Evolutionary conservation across 2,797 vertebrate species (phyloP).

Genomic region (Mus minutoides): DNA sequence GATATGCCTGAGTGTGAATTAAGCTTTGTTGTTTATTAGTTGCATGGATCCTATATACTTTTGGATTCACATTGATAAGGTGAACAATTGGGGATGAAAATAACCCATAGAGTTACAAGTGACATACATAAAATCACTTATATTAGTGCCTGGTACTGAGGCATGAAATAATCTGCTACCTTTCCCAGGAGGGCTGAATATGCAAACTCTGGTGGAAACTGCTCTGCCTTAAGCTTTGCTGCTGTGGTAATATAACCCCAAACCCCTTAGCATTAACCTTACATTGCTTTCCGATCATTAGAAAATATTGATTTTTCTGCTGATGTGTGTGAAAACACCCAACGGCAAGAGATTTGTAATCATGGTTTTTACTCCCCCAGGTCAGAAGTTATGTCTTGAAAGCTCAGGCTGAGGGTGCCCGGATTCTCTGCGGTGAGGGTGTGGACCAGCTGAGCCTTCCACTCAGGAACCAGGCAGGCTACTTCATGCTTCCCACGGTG

Average conservation of each 20-base stretch:
- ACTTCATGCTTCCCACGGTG: constrained; percentile 95
- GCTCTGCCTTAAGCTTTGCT: neutral
- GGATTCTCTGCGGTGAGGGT: constrained; percentile 95
- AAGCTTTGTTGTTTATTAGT: neutral
- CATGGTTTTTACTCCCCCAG: constrained; percentile 83
- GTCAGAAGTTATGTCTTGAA: constrained; percentile 92
- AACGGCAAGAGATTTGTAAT: constrained; percentile 53
- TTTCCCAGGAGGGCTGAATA: neutral
- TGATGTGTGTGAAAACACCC: constrained; percentile 36
- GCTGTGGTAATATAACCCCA: neutral
- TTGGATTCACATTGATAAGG: neutral
- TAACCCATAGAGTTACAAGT: neutral
- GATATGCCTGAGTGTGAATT: neutral
- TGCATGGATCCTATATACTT: neutral
- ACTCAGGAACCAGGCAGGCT: constrained; percentile 89
- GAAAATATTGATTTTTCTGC: constrained; percentile 54
- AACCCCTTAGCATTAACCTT: constrained; percentile 11
- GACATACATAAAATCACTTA: neutral
- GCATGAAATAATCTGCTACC: neutral
- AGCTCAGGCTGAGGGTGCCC: constrained; percentile 92
- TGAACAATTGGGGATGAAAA: neutral
- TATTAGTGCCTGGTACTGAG: neutral
- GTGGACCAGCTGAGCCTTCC: constrained; percentile 91
- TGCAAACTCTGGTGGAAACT: neutral
- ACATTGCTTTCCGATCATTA: neutral